Base-by-base conservation (phyloP, 1,140 invertebrate genomes). In the Physella acuta region DNA sequence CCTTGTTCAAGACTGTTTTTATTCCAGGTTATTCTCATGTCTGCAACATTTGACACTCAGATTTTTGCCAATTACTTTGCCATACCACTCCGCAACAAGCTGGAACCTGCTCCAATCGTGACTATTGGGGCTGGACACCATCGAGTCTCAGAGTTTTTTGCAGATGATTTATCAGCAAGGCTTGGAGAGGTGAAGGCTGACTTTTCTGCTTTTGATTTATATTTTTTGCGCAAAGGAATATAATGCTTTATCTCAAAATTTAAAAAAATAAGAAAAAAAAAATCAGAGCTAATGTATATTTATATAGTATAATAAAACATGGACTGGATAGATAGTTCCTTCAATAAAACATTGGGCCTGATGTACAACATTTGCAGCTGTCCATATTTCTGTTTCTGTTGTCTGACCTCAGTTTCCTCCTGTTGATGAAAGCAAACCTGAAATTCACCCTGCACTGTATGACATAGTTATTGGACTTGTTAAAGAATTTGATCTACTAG, bases 401-500 rank as follows among this genome's bases (percentile, higher is more conserved):
- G 8, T 39, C 39, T 71, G 24, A 65, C 62, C 69, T 36, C 62
- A 80, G 81, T 30, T 80, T 31, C 81, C 79, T 2, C 73, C 76
- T 11, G 59, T 80, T 24, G 77, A 79, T 62, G 76, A 75, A 37
- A 71, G 61, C 37, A 72, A 78, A 39, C 84, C 84, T 24, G 71
- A 72, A 28, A 72, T 86, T 26, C 55, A 71, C 17, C 52, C 63
- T 14, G 77, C 79, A 65, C 72, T 79, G 5, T 74, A 77, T 53
- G 67, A 79, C n/a, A 68, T 86, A 34, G 82, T 81, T 11, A 73
- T 89, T 0, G 88, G 88, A 78, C 85, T 94, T 1, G 83, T 94
- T 5, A 84, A 88, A 73, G 84, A 89, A 20, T 90, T 94, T 81
- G 91, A 94, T 79, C 85, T 85, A 26, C 86, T 93, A 66, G 92